Base-by-base conservation (phyloP, 2,888 invertebrate species). In the Conops quadrifasciatus region DNA sequence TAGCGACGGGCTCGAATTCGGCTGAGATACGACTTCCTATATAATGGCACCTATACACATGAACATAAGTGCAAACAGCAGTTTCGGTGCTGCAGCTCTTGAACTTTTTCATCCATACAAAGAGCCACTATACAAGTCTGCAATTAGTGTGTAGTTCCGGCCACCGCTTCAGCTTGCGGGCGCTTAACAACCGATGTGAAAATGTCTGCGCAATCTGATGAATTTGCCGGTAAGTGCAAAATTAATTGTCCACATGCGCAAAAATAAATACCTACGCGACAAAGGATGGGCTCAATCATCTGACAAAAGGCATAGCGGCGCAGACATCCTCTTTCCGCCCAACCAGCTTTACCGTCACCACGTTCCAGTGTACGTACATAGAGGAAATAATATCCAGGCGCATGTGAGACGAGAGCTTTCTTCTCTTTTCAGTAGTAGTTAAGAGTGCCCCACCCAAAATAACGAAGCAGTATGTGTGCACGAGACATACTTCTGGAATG, bases 381-480 rank as follows among this genome's bases (percentile, higher is more conserved):
- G 63, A 47, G 47, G 47, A 47, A 47, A 9, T 16, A 15, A 63
- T 15, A 63, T 63, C 26, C 63, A 45, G 58, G 45, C 67, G 45
- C 67, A 58, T 58, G 43, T 58, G 67, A 67, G 58, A 9, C 19
- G 30, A 24, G 45, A 21, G 28, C 13, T 2, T 28, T 53, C 2
- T 16, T 5, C 67, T 56, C 67, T 26, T 58, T 58, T 67, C 30
- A 59, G 43, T 36, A 51, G 79, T 78, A 80, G 81, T 80, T 80
- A 81, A 77, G 80, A 80, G 80, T 80, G 80, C 80, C 80, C 80
- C 80, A 80, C 80, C 80, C 80, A 80, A 80, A 80, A 79, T 79
- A 63, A 69, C 60, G 51, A 62, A 67, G 28, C 51, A 21, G 7
- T 60, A 21, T 28, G 2, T 58, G 64, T 58, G 26, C 53, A 77